These are phyloP conservation scores for Anseranas semipalmata DNA, from an alignment of 2,113 vertebrate species.

Conservation along the genomic window DNA sequence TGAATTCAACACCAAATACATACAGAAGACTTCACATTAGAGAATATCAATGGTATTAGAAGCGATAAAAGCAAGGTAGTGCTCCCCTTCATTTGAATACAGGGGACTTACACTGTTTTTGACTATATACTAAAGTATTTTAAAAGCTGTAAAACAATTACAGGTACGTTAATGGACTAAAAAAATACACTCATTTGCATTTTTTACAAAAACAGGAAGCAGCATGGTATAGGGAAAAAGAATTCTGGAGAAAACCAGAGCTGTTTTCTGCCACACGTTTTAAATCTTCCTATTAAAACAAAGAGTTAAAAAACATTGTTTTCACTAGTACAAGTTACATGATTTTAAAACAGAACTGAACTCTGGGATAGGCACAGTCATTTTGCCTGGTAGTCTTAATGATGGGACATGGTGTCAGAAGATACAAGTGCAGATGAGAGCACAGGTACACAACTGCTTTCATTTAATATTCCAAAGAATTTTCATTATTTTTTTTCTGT, in stretches of 20 bases:
- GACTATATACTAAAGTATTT: background rate
- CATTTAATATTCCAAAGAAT: background rate
- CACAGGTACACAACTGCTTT: background rate
- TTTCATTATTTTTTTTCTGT: background rate
- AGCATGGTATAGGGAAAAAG: background rate
- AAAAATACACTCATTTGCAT: background rate
- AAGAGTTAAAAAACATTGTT: background rate
- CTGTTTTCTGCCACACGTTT: background rate
- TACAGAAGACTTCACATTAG: background rate
- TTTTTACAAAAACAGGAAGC: background rate
- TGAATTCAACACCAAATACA: background rate
- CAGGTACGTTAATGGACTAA: background rate
- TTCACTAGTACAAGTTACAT: background rate
- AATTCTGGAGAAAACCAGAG: background rate
- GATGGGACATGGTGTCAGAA: background rate
- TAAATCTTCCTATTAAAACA: background rate
- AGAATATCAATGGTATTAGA: background rate
- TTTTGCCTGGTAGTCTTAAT: background rate
- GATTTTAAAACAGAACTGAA: background rate
- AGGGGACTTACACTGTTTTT: background rate
- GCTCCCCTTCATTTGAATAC: background rate
- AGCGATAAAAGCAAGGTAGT: background rate
- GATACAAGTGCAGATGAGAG: background rate
- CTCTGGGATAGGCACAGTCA: background rate
- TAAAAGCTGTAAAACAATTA: background rate